A percentile compares a stretch with the other conserved stretches of the same genome.
phyloP scores from a whole-genome alignment of 23 tunicate species.

The Styela plicata region DNA sequence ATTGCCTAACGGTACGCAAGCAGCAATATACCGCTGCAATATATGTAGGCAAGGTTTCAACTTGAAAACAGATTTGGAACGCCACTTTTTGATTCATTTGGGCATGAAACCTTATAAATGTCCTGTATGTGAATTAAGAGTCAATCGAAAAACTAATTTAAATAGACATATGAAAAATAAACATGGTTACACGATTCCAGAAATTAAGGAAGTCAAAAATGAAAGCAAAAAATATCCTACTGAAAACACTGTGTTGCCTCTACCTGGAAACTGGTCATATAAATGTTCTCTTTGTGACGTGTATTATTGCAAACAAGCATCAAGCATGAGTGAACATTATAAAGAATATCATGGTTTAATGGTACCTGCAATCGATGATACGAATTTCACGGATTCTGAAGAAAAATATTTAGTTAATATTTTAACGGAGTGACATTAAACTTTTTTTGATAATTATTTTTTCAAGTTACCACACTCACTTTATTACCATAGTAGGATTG shows the following conservation, averaged over 20 bases:
- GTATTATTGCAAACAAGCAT: neutral
- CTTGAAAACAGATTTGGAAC: neutral
- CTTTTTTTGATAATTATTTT: too few species aligned
- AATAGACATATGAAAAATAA: neutral
- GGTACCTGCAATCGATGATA: too few species aligned
- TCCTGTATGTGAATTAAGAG: neutral
- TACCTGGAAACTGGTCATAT: too few species aligned
- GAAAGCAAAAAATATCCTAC: too few species aligned
- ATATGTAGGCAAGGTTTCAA: neutral
- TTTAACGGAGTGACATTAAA: too few species aligned
- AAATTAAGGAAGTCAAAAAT: too few species aligned
- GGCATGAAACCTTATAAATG: neutral
- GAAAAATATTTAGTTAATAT: too few species aligned
- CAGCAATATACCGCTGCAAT: neutral
- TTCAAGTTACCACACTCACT: too few species aligned
- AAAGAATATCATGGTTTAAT: neutral
- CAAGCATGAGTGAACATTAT: neutral
- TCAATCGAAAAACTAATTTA: neutral
- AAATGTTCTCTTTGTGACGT: neutral
- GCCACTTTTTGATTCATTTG: neutral
- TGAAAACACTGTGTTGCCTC: too few species aligned
- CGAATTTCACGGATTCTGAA: too few species aligned
- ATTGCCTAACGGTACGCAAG: neutral
- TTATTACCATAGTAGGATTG: too few species aligned
- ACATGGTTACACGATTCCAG: neutral